Base-by-base conservation (phyloP, 2,888 invertebrate species). In the Caenorhabditis macrosperma region DNA sequence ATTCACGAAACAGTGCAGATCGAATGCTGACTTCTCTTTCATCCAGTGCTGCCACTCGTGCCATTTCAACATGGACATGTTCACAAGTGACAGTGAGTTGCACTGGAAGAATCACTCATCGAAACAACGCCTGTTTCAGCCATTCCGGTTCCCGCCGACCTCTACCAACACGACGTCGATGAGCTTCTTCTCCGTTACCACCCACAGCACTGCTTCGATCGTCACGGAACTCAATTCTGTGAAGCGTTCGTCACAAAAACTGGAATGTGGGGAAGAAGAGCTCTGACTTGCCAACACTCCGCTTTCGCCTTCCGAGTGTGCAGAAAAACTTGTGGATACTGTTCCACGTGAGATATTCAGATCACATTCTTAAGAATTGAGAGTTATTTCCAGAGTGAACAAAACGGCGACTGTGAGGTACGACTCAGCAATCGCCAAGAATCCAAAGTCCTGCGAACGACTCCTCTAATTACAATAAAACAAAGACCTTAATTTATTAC, bases 41-140 rank as follows among this genome's bases (percentile, higher is more conserved):
- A 83, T 88, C 26, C 88, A 88, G 68, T 88, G 88, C 41, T 88
- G 88, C 41, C 81, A 84, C 52, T 82, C 82, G n/a, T 88, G 88
- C 38, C 87, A 88, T 50, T 87, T 88, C 79, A 85, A 82, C 44
- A 52, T 68, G 9, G 86, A 86, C 57, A 66, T 82, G 46, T 85
- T 82, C 78, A 82, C 84, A n/a, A 75, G 74, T 50, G 50, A 75
- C 10, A 67, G 85, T 83, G 48, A 60, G 67, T 67, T 22, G 46
- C 1, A 10, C 3, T 4, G 10, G n/a, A 44, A n/a, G n/a, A n/a
- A n/a, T n/a, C n/a, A n/a, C n/a, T n/a, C n/a, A n/a, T n/a, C n/a
- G n/a, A n/a, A n/a, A n/a, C n/a, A n/a, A n/a, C n/a, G n/a, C n/a
- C n/a, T n/a, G 6, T 78, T 81, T 28, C 54, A 85, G 85, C 61